Evolutionary conservation across 2,888 invertebrate species (phyloP).

Genomic region (Creontiades dilutus): DNA sequence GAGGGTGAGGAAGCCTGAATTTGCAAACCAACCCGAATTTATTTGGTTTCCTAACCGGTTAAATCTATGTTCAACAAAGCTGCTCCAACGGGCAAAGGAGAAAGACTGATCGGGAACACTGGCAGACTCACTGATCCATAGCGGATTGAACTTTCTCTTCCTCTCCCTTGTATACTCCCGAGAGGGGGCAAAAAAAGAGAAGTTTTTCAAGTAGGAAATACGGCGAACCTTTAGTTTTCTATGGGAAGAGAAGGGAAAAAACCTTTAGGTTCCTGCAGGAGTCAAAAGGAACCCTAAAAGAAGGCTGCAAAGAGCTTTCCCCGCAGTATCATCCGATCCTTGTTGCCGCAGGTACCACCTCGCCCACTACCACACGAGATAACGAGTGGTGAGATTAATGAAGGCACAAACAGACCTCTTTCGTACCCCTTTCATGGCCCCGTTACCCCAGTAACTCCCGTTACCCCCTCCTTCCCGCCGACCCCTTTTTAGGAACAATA

Average conservation of each 20-base stretch:
- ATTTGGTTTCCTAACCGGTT: too few relatives aligned
- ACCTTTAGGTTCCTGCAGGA: neutral
- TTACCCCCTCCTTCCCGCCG: neutral
- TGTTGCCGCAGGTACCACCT: constrained; percentile 10
- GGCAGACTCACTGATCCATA: too few relatives aligned
- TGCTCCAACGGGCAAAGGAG: too few relatives aligned
- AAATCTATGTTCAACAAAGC: too few relatives aligned
- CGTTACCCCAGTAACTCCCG: neutral
- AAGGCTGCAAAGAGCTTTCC: neutral
- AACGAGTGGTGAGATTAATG: constrained; percentile 32
- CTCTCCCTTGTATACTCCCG: neutral
- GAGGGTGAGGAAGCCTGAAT: too few relatives aligned
- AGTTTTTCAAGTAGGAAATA: neutral
- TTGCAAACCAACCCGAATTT: too few relatives aligned
- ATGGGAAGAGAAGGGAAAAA: neutral
- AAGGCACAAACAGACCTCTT: constrained; percentile 42
- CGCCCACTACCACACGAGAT: neutral
- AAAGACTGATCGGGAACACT: too few relatives aligned
- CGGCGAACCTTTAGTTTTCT: neutral
- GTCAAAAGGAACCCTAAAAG: constrained; percentile 21
- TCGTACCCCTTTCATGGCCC: constrained; percentile 7
- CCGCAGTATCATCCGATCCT: neutral
- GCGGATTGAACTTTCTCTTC: too few relatives aligned
- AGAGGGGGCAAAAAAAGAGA: neutral
- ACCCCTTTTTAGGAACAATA: constrained; percentile 39